Evolutionary conservation across 2,888 invertebrate species (phyloP).

Genomic region (Periphyllus acericola): DNA sequence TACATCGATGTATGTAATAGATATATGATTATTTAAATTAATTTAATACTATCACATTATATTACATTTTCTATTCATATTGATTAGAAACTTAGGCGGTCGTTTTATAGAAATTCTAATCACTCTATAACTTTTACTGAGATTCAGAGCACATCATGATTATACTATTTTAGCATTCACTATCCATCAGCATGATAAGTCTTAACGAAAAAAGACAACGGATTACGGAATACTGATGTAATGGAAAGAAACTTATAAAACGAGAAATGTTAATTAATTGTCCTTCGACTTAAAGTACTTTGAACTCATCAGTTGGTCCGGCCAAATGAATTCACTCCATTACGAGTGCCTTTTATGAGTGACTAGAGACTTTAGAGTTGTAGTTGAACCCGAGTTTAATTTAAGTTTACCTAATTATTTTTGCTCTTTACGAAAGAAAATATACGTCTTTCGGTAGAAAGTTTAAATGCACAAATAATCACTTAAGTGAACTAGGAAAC

Average conservation of each 20-base stretch:
- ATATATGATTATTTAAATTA: no score
- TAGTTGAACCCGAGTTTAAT: neutral
- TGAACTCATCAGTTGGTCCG: neutral
- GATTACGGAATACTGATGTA: neutral
- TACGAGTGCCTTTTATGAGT: neutral
- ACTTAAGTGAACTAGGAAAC: neutral
- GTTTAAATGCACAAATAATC: neutral
- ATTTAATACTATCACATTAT: no score
- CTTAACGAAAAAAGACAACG: neutral
- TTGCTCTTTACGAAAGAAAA: neutral
- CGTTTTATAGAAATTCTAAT: neutral
- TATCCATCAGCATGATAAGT: neutral
- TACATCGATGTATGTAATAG: no score
- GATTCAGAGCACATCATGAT: neutral
- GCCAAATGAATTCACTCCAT: neutral
- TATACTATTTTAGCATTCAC: neutral
- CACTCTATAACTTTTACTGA: neutral
- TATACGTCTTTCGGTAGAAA: neutral
- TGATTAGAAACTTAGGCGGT: neutral
- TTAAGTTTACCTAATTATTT: slow-evolving; percentile 14
- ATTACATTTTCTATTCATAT: no score
- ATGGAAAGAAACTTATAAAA: neutral
- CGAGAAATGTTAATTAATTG: slow-evolving; percentile 29
- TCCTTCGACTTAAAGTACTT: slow-evolving; percentile 15
- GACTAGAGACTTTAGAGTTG: neutral